phyloP scores from a whole-genome alignment of 1,140 invertebrate species.

The Cyclina sinensis region DNA sequence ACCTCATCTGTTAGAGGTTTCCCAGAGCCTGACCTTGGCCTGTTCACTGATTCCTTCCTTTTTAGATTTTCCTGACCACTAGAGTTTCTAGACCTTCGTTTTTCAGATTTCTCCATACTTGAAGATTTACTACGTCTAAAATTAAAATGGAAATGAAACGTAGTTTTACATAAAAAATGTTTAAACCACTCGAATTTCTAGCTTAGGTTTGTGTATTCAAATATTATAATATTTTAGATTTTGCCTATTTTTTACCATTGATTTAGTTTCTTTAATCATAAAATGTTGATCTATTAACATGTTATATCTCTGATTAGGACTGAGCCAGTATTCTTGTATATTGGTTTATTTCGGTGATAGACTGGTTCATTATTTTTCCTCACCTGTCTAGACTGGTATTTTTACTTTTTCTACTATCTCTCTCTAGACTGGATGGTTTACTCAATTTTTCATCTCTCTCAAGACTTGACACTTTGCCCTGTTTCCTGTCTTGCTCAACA shows the following conservation, averaged over 20 bases:
- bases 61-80: slow-evolving; percentile 25
- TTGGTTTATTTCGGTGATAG: not conserved
- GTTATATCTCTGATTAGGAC: no score
- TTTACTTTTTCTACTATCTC: slow-evolving; percentile 42
- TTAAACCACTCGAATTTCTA: no score
- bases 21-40: slow-evolving; percentile 82
- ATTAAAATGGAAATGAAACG: not conserved
- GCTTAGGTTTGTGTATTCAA: no score
- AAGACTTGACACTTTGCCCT: slow-evolving; percentile 39
- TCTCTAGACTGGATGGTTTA: slow-evolving; percentile 40
- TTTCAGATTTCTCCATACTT: slow-evolving; percentile 55
- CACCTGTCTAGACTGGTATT: slow-evolving; percentile 48
- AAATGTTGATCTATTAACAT: no score
- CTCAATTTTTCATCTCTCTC: slow-evolving; percentile 26
- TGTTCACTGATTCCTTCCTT: slow-evolving; percentile 20
- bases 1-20: slow-evolving; percentile 83
- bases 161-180: no score
- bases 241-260: no score
- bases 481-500: slow-evolving; percentile 12
- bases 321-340: not conserved
- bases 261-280: no score
- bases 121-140: slow-evolving; percentile 52
- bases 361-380: not conserved
- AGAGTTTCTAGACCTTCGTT: slow-evolving; percentile 40
- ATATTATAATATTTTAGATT: no score